Conservation (phyloP, 2,113 vertebrate species). For the Ophiodon elongatus region DNA sequence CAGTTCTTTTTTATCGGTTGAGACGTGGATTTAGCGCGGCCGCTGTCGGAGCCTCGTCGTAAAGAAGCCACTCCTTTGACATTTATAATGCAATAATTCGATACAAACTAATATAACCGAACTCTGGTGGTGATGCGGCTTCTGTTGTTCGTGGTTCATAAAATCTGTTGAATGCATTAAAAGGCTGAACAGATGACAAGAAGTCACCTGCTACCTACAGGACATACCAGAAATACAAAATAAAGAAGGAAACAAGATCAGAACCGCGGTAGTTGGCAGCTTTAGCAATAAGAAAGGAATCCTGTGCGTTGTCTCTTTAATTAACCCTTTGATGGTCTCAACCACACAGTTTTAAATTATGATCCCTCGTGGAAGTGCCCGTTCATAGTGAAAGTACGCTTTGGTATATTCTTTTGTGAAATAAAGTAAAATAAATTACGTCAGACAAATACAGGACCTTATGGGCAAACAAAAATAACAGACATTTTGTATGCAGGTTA, state of each 20-base stretch:
- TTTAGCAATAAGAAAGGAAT: no score
- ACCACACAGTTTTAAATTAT: no score
- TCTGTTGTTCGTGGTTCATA: background rate
- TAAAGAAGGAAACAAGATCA: background rate
- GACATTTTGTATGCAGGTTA: no score
- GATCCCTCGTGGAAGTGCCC: background rate
- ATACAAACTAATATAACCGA: background rate
- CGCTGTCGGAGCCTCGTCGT: background rate
- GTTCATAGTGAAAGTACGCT: background rate
- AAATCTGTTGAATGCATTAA: background rate
- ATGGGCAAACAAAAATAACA: background rate
- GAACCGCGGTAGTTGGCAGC: no score
- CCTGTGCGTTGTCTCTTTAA: no score
- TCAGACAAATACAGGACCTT: no score
- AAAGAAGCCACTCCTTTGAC: background rate
- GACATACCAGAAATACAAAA: background rate
- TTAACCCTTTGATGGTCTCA: no score
- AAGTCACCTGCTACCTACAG: background rate
- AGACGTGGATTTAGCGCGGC: background rate
- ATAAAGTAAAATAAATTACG: background rate
- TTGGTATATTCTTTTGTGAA: background rate
- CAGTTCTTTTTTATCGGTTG: background rate
- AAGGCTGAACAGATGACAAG: background rate
- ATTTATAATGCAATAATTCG: constrained; percentile 11
- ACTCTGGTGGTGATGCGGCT: background rate